Conservation (phyloP, 2,888 invertebrate species). For the Orchesella flavescens region DNA sequence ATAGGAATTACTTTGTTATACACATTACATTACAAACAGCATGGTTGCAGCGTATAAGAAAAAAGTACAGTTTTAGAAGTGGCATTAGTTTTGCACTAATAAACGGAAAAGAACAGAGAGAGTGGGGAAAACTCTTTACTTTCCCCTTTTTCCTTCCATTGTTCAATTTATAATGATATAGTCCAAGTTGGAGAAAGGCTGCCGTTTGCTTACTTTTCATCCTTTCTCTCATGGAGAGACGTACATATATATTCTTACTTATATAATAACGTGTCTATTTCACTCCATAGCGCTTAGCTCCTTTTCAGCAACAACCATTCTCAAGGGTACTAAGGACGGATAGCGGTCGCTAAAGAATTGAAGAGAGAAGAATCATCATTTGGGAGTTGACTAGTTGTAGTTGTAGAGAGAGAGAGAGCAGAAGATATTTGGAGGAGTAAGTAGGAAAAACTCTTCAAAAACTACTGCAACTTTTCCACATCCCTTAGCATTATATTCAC, state of each 20-base stretch:
- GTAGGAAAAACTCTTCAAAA: neutral
- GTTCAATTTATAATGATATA: slow-evolving; percentile 52
- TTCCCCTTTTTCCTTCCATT: slow-evolving; percentile 14
- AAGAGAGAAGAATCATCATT: slow-evolving; percentile 40
- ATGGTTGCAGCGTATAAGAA: neutral
- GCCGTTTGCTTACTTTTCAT: slow-evolving; percentile 45
- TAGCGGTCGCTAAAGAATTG: slow-evolving; percentile 27
- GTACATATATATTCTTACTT: neutral
- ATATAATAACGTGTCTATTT: slow-evolving; percentile 44
- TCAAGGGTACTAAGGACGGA: slow-evolving; percentile 44
- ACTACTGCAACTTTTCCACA: slow-evolving; percentile 8
- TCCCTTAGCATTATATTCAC: slow-evolving; percentile 33
- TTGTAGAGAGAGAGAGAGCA: slow-evolving; percentile 13
- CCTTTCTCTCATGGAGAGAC: slow-evolving; percentile 31
- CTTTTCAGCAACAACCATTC: slow-evolving; percentile 34
- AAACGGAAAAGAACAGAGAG: slow-evolving; percentile 29
- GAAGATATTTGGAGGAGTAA: no score
- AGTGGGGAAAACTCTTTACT: neutral
- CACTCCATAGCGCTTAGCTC: slow-evolving; percentile 45
- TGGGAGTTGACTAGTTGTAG: slow-evolving; percentile 28
- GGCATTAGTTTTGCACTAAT: slow-evolving; percentile 41
- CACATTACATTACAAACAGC: neutral
- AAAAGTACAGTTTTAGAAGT: slow-evolving; percentile 2
- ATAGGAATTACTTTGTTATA: no score
- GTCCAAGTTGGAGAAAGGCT: slow-evolving; percentile 30